Evolutionary conservation across 2,113 vertebrate genomes (phyloP).

Genomic region (Uria lomvia): DNA sequence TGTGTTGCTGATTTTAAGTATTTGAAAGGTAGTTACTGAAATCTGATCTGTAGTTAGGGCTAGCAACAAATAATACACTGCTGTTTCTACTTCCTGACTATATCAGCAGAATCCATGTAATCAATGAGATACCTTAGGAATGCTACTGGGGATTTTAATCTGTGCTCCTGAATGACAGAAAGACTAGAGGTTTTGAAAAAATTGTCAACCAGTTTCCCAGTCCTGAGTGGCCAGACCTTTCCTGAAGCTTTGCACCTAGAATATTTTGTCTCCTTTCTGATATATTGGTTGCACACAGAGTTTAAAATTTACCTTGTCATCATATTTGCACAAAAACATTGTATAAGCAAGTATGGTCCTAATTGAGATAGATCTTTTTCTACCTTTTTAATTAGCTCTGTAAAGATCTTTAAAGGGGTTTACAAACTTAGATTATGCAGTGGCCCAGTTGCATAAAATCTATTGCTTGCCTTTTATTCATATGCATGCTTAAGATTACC

Average conservation of each 20-base stretch:
- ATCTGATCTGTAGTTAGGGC: not conserved
- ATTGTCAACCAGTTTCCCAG: not conserved
- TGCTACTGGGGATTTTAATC: not conserved
- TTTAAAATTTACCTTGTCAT: not conserved
- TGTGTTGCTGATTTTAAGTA: not conserved
- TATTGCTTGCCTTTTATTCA: constrained; percentile 32
- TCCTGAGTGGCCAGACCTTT: not conserved
- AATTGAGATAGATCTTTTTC: constrained; percentile 4
- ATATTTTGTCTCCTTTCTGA: not conserved
- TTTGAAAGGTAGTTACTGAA: not conserved
- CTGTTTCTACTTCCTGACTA: not conserved
- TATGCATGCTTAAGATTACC: constrained; percentile 21
- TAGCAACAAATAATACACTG: not conserved
- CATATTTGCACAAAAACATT: not conserved
- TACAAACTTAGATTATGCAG: not conserved
- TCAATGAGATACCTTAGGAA: not conserved
- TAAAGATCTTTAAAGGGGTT: not conserved
- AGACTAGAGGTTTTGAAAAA: not conserved
- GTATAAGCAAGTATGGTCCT: not conserved
- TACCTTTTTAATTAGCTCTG: constrained; percentile 11
- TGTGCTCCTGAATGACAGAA: not conserved
- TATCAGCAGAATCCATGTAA: not conserved
- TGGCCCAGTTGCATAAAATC: constrained; percentile 27
- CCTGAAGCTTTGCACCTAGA: not conserved
- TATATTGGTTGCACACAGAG: not conserved